phyloP scores from a whole-genome alignment of 2,888 invertebrate genomes.

The Timandra comae region DNA sequence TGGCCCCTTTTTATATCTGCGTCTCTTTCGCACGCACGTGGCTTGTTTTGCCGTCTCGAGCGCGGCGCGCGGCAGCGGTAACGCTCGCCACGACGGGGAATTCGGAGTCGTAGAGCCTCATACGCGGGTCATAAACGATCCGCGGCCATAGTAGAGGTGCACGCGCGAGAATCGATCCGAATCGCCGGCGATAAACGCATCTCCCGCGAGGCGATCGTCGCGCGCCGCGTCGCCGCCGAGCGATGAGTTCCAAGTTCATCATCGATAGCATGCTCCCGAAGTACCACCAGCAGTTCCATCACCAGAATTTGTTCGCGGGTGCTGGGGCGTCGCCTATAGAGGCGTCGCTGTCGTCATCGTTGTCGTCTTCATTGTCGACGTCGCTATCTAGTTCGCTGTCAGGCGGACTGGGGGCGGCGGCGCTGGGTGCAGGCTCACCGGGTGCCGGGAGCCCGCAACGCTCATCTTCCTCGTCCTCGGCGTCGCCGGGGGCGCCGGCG shows the following conservation, averaged over 20 bases:
- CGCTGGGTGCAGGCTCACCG: slow-evolving; percentile 77
- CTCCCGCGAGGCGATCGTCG: slow-evolving; percentile 75
- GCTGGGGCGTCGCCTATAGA: slow-evolving; percentile 85
- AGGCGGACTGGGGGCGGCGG: slow-evolving; percentile 79
- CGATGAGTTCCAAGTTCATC: slow-evolving; percentile 98
- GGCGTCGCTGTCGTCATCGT: slow-evolving; percentile 78
- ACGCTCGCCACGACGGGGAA: slow-evolving; percentile 81
- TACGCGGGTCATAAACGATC: slow-evolving; percentile 91
- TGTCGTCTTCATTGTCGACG: slow-evolving; percentile 76
- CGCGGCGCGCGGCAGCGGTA: slow-evolving; percentile 73
- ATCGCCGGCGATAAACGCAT: slow-evolving; percentile 75
- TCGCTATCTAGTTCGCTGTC: slow-evolving; percentile 78
- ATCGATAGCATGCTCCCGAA: slow-evolving; percentile 98
- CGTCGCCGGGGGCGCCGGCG: slow-evolving; percentile 83
- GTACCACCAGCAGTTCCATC: slow-evolving; percentile 88
- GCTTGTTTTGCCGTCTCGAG: slow-evolving; percentile 70
- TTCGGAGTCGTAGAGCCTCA: slow-evolving; percentile 90
- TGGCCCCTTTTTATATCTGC: slow-evolving; percentile 41
- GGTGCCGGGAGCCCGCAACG: slow-evolving; percentile 80
- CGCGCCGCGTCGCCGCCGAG: slow-evolving; percentile 78
- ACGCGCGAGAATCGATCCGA: slow-evolving; percentile 78
- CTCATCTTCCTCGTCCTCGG: slow-evolving; percentile 79
- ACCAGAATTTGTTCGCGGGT: slow-evolving; percentile 75
- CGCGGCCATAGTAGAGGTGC: slow-evolving; percentile 81
- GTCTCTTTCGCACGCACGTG: slow-evolving; percentile 63